phyloP scores from a whole-genome alignment of 2,888 invertebrate species.

The Cecidostiba fungosa region DNA sequence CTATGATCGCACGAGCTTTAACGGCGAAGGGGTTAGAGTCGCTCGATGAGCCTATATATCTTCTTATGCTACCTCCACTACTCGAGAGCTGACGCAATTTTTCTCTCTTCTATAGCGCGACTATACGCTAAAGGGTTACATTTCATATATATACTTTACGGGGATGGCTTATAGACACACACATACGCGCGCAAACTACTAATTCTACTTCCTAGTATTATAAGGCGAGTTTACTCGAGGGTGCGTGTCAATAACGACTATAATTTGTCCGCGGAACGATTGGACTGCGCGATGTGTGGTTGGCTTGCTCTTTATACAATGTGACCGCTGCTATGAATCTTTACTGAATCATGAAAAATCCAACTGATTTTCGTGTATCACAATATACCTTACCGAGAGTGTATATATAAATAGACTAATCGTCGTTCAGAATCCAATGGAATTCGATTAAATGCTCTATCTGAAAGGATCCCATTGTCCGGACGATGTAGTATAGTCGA shows the following conservation, averaged over 20 bases:
- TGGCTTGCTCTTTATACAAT: slow-evolving; percentile 1
- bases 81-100: background rate
- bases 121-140: background rate
- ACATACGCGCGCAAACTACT: background rate
- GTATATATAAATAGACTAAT: background rate
- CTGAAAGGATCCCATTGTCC: background rate
- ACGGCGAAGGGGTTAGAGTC: slow-evolving; percentile 8
- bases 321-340: background rate
- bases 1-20: background rate
- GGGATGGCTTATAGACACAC: background rate
- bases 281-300: background rate
- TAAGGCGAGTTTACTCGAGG: background rate
- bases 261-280: background rate
- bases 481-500: no score
- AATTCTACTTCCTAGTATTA: background rate
- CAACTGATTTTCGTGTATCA: background rate
- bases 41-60: background rate
- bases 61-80: background rate
- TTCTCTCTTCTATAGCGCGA: background rate
- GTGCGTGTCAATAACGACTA: slow-evolving; percentile 2
- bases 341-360: background rate
- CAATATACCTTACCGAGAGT: background rate
- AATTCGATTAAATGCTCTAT: background rate
- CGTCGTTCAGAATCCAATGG: background rate
- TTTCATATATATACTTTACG: background rate